Evolutionary conservation across 2,888 invertebrate species (phyloP), one percentile per base, ranked within the genome.

Genomic region (Muscina levida): DNA sequence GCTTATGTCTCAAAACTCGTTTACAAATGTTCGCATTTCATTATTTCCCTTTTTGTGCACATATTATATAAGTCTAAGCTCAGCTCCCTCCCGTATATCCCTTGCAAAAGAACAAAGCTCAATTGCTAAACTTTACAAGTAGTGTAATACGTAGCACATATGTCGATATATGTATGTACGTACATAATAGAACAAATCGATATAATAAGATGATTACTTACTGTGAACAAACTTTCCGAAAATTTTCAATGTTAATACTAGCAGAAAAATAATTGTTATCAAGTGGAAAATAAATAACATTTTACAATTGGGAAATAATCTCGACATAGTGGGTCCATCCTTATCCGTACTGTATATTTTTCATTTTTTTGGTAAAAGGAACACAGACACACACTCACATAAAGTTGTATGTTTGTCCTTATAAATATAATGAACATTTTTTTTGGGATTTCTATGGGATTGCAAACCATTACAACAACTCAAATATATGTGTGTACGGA

Each of bases 231-330:
- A 19, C 42, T 11, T 31, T 17, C 37, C 2, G 8, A 48, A 39
- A 59, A 44, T 53, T 65, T 77, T 74, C 56, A 76, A 72, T 70
- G 56, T 72, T 72, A 70, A 75, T 72, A 79, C 68, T 57, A 53
- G 68, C 56, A 72, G 48, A 76, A 80, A 80, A 73, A 80, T 80
- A 80, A 76, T 80, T 80, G 70, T 70, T 76, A 72, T 76, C 79
- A 73, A 80, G 72, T 76, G 72, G 68, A 80, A 76, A 66, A 80
- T 80, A 80, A 76, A 80, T 73, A 76, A 80, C 57, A 76, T 70
- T 72, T 79, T 76, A 66, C 76, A 80, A 80, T 73, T 75, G 79
- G 70, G 72, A 76, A 77, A 80, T 73, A 70, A 80, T 53, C 15
- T 66, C 56, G 68, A 56, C 4, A 31, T 31, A 8, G 8, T 31